Evolutionary conservation across 2,113 vertebrate genomes (phyloP), one percentile per base, ranked within the genome.

Genomic region (Lophotis ruficrista): DNA sequence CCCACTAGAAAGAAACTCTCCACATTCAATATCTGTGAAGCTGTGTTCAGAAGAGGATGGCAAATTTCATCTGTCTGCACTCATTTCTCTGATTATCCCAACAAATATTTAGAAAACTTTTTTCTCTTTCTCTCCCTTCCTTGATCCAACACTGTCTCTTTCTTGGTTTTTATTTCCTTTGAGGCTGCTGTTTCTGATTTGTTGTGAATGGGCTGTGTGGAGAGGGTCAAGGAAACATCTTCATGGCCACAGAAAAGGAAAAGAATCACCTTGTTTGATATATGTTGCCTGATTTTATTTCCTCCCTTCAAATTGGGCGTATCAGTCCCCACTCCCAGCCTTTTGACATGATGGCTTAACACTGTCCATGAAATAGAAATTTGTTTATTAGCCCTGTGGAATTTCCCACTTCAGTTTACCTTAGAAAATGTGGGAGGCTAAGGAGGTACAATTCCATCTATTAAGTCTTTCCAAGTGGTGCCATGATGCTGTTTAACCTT

Each of bases 401-500:
- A 77, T 91, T 91, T 87, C 76, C 38, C 48, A 68, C 61, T 85
- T 81, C 69, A 78, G 47, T 77, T 96, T 96, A 60, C 79, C 76
- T 89, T 80, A 57, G 61, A 94, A 90, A 95, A 91, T 61, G 60
- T 71, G 47, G 93, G 72, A 88, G 75, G 16, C 71, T 78, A 94
- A 90, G 83, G 80, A 90, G 69, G 47, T 54, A 66, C 33, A 53
- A 48, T 66, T 95, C 81, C 37, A 90, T 68, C 61, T 94, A 77
- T 91, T 90, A 96, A 93, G 69, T 81, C 84, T 92, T 94, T 95
- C 90, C 84, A 93, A 94, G 84, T 61, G 77, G 85, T 96, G 93
- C 94, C 83, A 84, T 87, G 76, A 82, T 87, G 82, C 89, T 95
- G 76, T 89, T 95, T 94, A 96, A 96, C 93, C 62, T 96, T 94